phyloP scores from a whole-genome alignment of 2,888 invertebrate genomes.

The Polyploca ridens region DNA sequence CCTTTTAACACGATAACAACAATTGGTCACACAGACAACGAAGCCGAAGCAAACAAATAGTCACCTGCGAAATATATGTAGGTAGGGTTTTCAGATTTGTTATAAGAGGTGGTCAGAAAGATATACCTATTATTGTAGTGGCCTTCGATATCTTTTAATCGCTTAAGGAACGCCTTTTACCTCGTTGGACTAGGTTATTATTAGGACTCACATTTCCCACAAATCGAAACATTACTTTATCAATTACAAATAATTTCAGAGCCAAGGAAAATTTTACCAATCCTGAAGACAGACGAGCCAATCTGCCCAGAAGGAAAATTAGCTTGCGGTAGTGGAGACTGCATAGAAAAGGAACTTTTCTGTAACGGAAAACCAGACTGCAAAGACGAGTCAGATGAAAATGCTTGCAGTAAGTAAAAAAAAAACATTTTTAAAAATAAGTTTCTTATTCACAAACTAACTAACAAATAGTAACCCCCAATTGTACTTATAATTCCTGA shows the following conservation, averaged over 20 bases:
- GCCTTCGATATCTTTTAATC: no score
- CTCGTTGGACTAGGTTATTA: neutral
- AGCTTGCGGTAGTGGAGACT: slow-evolving; percentile 96
- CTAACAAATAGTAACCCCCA: no score
- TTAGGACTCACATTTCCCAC: slow-evolving; percentile 16
- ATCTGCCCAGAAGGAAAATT: slow-evolving; percentile 95
- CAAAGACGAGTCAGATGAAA: slow-evolving; percentile 97
- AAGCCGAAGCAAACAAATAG: slow-evolving; percentile 12
- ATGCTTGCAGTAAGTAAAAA: slow-evolving; percentile 94
- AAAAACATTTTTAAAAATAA: neutral
- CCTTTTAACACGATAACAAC: slow-evolving; percentile 50
- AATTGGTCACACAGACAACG: slow-evolving; percentile 19
- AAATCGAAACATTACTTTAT: slow-evolving; percentile 14
- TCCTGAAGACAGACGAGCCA: slow-evolving; percentile 96
- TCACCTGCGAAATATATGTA: slow-evolving; percentile 40
- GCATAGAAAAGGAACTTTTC: slow-evolving; percentile 95
- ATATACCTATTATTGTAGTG: no score
- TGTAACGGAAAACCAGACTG: slow-evolving; percentile 97
- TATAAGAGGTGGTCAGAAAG: neutral
- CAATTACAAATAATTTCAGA: slow-evolving; percentile 83
- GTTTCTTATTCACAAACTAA: neutral
- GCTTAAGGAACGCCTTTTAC: no score
- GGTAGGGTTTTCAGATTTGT: neutral
- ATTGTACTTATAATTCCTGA: no score
- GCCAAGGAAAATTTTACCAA: slow-evolving; percentile 94